These are phyloP conservation scores for Nycticebus coucang DNA, from an alignment of 2,113 vertebrate species.

Conservation along the genomic window DNA sequence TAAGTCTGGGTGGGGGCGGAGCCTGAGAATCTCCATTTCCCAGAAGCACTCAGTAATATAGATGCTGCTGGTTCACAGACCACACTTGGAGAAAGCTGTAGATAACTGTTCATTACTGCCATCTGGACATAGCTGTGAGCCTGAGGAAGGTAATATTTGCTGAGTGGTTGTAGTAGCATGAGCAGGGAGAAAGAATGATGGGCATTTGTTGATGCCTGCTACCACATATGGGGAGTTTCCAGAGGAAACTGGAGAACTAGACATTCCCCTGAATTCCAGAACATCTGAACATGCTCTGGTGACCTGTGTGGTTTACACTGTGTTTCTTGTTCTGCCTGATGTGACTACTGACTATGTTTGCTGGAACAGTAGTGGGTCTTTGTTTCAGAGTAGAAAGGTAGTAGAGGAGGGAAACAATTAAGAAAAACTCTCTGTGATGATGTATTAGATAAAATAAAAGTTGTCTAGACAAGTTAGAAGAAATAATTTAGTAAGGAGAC, in stretches of 20 bases:
- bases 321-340: neutral
- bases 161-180: neutral
- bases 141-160: neutral
- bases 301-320: too few species aligned
- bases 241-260: neutral
- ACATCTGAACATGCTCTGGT: neutral
- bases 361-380: neutral
- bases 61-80: neutral
- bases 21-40: neutral
- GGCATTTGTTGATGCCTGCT: neutral
- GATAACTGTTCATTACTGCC: neutral
- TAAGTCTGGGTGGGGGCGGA: rapidly evolving
- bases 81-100: too few species aligned
- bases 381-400: neutral
- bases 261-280: neutral
- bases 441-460: conserved; percentile 15
- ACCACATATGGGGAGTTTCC: neutral
- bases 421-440: neutral
- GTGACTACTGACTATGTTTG: neutral
- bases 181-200: neutral
- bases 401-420: neutral
- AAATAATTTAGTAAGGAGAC: neutral
- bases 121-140: neutral
- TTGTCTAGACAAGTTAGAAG: neutral
- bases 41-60: neutral